Base-by-base conservation (phyloP, 2,888 invertebrate species). In the Cataglyphis rosenhaueri region DNA sequence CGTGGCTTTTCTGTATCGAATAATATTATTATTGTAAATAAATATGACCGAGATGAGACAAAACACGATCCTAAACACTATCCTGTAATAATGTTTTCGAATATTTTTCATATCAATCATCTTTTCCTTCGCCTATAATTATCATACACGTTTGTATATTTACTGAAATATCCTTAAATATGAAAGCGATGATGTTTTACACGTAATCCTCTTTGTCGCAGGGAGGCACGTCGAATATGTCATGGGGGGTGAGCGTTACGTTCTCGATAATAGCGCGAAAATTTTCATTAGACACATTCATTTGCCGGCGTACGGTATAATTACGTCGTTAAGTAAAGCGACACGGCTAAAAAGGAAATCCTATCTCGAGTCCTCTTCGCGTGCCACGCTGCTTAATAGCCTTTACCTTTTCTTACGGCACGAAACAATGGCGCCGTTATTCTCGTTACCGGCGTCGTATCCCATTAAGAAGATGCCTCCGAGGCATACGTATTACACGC, bases 381-480 rank as follows among this genome's bases (percentile, higher is more conserved):
- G 75, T 83, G 71, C 74, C 29, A 68, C 59, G 82, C 61, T 74
- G 81, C 61, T 76, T 76, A 59, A 59, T 62, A 61, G 66, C 78
- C 32, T 18, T 61, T 57, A 35, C 64, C 48, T 66, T 64, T 75
- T 70, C 71, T 71, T 68, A 44, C 8, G 59, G 8, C 68, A 29
- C 65, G 21, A 59, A 59, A 70, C 82, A 88, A 88, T 85, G 70
- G 57, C 38, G 55, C 57, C 57, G 52, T 71, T 76, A 83, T 84
- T 82, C 84, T 65, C 66, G 84, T 78, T 81, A 85, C 74, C 55
- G 81, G 65, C 62, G 71, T 81, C 79, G 71, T 70, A 59, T 62
- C 59, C 86, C 86, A 87, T 87, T 88, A 87, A 62, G 66, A 76
- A 66, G 66, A 76, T 65, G 66, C 76, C 76, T 76, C 15, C 18